Conservation (phyloP, 2,797 vertebrate genomes). For the Micropoecilia bifurca region DNA sequence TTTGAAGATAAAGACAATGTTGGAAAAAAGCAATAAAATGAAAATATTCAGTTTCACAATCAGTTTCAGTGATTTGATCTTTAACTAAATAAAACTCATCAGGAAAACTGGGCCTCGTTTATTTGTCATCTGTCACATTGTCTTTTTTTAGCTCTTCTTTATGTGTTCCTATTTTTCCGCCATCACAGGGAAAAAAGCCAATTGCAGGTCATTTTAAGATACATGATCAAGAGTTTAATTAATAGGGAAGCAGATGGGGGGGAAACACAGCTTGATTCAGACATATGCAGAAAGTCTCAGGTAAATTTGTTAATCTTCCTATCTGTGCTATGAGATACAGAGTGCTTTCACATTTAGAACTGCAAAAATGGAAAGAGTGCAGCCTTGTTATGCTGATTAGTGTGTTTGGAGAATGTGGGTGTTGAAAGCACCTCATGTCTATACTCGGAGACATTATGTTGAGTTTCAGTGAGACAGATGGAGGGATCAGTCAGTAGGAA, state of each 20-base stretch:
- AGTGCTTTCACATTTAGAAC: background rate
- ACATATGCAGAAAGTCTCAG: conserved; percentile 1
- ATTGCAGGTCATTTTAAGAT: background rate
- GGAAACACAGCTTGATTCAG: background rate
- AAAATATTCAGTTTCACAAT: background rate
- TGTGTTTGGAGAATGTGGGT: background rate
- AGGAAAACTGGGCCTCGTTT: background rate
- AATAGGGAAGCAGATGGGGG: background rate
- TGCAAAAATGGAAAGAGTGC: conserved; percentile 2
- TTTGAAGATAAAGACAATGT: background rate
- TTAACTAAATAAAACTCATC: background rate
- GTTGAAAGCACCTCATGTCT: background rate
- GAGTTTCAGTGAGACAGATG: background rate
- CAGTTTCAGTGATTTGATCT: background rate
- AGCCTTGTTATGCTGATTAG: conserved; percentile 6
- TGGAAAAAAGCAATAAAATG: background rate
- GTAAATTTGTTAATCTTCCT: background rate
- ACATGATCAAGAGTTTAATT: background rate
- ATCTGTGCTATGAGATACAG: background rate
- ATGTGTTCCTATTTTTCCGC: background rate
- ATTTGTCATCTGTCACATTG: background rate
- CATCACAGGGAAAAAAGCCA: background rate
- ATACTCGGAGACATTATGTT: background rate
- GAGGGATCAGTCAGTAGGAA: background rate
- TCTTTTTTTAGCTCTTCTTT: background rate